Percentiles rank a stretch among this genome's conserved stretches.
phyloP scores from a whole-genome alignment of 2,888 invertebrate genomes.

The Timema podura region DNA sequence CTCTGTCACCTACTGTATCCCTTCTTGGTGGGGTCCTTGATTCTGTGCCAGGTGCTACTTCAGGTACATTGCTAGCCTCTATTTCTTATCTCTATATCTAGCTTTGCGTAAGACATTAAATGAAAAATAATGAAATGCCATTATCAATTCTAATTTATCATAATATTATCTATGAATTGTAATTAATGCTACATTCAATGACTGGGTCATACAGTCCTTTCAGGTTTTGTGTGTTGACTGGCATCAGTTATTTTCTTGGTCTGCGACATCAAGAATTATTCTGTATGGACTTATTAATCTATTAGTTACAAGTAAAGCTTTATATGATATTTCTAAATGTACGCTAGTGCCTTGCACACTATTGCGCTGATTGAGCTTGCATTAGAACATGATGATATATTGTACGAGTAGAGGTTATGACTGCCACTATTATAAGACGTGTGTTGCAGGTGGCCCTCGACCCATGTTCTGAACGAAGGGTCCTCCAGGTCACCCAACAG shows the following conservation, averaged over 20 bases:
- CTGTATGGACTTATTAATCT: background rate
- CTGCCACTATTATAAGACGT: background rate
- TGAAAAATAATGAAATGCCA: background rate
- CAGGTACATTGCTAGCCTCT: conserved; percentile 45
- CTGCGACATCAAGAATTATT: no score
- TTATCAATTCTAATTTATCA: background rate
- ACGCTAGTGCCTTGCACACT: background rate
- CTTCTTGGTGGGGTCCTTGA: conserved; percentile 57
- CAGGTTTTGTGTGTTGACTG: no score
- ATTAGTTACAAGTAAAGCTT: background rate
- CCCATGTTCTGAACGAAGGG: conserved; percentile 45
- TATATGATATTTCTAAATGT: background rate
- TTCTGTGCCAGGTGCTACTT: conserved; percentile 48
- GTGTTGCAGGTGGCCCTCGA: conserved; percentile 17
- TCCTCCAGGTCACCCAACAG: conserved; percentile 56
- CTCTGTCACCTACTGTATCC: conserved; percentile 60
- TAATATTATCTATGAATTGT: background rate
- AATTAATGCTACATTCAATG: no score
- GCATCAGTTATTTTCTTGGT: no score
- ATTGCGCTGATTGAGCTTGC: background rate
- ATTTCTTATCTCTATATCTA: background rate
- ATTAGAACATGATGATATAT: background rate
- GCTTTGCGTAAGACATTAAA: background rate
- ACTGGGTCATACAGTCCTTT: no score
- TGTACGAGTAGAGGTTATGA: no score